Conservation (phyloP, 2,888 invertebrate genomes). For the Boloria euphrosyne region DNA sequence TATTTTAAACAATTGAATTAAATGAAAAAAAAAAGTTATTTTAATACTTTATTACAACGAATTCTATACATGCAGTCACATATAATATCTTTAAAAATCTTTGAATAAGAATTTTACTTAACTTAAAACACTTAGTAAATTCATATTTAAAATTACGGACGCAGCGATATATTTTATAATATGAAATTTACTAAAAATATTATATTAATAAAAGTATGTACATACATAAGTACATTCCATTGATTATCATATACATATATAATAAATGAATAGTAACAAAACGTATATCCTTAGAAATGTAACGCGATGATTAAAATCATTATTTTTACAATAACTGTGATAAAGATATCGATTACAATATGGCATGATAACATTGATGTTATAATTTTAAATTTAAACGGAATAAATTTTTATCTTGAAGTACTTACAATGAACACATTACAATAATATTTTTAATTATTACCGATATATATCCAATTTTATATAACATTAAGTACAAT, state of each 20-base stretch:
- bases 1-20: neutral
- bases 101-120: slow-evolving; percentile 23
- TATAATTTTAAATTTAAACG: slow-evolving; percentile 27
- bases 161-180: slow-evolving; percentile 8
- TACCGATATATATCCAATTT: slow-evolving; percentile 50
- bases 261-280: slow-evolving; percentile 25
- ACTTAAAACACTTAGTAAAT: slow-evolving; percentile 21
- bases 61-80: slow-evolving; percentile 75
- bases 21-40: slow-evolving; percentile 38
- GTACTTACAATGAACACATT: slow-evolving; percentile 66
- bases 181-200: slow-evolving; percentile 9
- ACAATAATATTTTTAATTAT: slow-evolving; percentile 39
- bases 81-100: slow-evolving; percentile 46
- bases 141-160: slow-evolving; percentile 22
- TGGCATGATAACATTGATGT: slow-evolving; percentile 26
- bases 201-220: neutral
- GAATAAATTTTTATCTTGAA: slow-evolving; percentile 26
- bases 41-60: slow-evolving; percentile 74
- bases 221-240: neutral
- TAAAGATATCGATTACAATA: slow-evolving; percentile 24
- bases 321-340: slow-evolving; percentile 26
- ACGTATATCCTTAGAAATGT: slow-evolving; percentile 22
- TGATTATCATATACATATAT: neutral
- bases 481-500: slow-evolving; percentile 53
- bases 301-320: slow-evolving; percentile 30